Evolutionary conservation across 1,140 invertebrate species (phyloP).

Genomic region (Diachasma alloeum): DNA sequence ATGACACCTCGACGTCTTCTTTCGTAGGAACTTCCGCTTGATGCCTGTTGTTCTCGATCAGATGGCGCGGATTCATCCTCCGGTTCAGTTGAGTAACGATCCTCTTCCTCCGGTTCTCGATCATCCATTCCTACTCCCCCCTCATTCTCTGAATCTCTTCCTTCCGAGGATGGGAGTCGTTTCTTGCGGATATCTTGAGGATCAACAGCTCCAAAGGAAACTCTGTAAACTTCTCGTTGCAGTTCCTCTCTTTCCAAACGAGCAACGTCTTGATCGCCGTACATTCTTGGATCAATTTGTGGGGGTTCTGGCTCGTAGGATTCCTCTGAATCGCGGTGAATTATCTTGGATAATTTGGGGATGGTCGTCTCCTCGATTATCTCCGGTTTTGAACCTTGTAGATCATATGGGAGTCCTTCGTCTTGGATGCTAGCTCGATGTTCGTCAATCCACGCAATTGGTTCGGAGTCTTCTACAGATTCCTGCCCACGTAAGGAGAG

Average conservation of each 20-base stretch:
- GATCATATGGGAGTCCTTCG: constrained; percentile 19
- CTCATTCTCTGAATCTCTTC: constrained; percentile 29
- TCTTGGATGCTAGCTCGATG: constrained; percentile 15
- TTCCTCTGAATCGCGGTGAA: constrained; percentile 35
- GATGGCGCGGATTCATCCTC: constrained; percentile 49
- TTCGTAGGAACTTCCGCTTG: constrained; percentile 65
- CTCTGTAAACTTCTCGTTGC: constrained; percentile 37
- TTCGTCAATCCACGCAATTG: constrained; percentile 49
- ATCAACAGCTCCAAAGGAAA: constrained; percentile 48
- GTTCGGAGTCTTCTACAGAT: constrained; percentile 33
- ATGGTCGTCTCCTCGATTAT: constrained; percentile 19
- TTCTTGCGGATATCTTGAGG: constrained; percentile 41
- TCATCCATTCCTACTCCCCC: constrained; percentile 42
- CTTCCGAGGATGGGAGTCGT: background rate
- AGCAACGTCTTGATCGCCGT: constrained; percentile 35
- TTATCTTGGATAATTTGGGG: constrained; percentile 12
- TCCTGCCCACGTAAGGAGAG: constrained; percentile 45
- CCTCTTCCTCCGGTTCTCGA: constrained; percentile 35
- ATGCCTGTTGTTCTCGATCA: constrained; percentile 61
- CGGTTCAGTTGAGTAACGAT: constrained; percentile 32
- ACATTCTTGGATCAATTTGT: constrained; percentile 35
- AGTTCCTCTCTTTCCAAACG: constrained; percentile 21
- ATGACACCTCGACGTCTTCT: constrained; percentile 70
- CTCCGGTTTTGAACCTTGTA: constrained; percentile 27
- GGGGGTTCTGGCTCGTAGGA: constrained; percentile 44